phyloP scores from a whole-genome alignment of 2,888 invertebrate species.

The Falcaria lacertinaria region DNA sequence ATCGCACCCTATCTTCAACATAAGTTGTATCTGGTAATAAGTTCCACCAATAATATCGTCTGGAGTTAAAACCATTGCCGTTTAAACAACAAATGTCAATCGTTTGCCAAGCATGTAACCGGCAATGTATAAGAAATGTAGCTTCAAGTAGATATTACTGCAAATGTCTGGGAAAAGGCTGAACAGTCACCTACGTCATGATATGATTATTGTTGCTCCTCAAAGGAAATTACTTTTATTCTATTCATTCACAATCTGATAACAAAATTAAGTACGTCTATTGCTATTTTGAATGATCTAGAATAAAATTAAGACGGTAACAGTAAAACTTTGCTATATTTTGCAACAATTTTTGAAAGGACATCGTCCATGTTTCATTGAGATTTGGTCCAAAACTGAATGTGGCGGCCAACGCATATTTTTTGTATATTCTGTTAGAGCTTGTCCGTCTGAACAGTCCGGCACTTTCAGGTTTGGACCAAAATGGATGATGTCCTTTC shows the following conservation, averaged over 20 bases:
- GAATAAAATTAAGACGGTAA: too few relatives aligned
- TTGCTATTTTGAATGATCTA: too few relatives aligned
- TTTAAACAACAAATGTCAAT: not conserved
- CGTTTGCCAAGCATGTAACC: slow-evolving; percentile 11
- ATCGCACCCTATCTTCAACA: slow-evolving; percentile 58
- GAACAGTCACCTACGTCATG: slow-evolving; percentile 26
- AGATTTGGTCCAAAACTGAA: too few relatives aligned
- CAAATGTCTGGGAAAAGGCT: not conserved
- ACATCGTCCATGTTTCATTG: too few relatives aligned
- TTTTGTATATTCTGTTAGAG: too few relatives aligned
- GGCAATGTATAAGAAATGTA: not conserved
- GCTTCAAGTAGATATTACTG: not conserved
- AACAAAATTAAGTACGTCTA: too few relatives aligned
- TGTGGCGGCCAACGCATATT: too few relatives aligned
- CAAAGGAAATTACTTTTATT: slow-evolving; percentile 37
- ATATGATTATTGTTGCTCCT: slow-evolving; percentile 30
- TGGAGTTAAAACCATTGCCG: slow-evolving; percentile 12
- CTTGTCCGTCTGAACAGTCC: too few relatives aligned
- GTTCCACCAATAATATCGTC: not conserved
- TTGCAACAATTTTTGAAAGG: too few relatives aligned
- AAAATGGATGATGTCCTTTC: too few relatives aligned
- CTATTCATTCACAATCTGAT: slow-evolving; percentile 34
- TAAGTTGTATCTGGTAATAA: slow-evolving; percentile 28
- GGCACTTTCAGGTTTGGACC: too few relatives aligned
- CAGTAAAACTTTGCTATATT: too few relatives aligned